A percentile compares a stretch with the other conserved stretches of the same genome.
Evolutionary conservation across 2,113 vertebrate genomes (phyloP).

Genomic region (Cebidichthys violaceus): DNA sequence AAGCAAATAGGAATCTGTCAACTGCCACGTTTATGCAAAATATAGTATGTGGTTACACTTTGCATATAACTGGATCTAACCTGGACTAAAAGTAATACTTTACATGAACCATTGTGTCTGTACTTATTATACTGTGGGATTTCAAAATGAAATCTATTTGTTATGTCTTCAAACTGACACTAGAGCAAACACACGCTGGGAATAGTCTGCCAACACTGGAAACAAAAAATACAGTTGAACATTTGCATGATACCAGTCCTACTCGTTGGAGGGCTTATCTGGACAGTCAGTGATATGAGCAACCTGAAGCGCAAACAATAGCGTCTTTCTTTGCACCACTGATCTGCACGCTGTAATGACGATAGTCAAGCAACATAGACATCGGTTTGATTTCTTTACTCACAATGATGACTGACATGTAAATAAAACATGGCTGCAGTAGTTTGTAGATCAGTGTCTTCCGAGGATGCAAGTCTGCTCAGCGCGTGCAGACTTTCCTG

Average conservation of each 20-base stretch:
- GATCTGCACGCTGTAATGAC: background rate
- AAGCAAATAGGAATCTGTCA: conserved; percentile 32
- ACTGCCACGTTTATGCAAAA: conserved; percentile 27
- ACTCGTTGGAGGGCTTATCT: conserved; percentile 34
- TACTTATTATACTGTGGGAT: background rate
- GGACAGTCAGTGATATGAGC: background rate
- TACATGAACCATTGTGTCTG: background rate
- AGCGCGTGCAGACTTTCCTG: conserved; percentile 77
- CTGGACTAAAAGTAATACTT: background rate
- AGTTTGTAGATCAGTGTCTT: conserved; percentile 82
- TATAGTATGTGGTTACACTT: background rate
- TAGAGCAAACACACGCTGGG: background rate
- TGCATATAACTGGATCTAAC: conserved; percentile 1
- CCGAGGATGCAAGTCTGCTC: conserved; percentile 82
- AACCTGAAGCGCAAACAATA: conserved; percentile 30
- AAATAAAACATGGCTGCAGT: conserved; percentile 84
- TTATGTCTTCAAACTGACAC: background rate
- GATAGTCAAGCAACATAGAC: conserved; percentile 2
- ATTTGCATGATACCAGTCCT: conserved; percentile 73
- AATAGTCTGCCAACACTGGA: background rate
- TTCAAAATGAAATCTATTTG: background rate
- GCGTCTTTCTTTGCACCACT: background rate
- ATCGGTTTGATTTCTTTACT: conserved; percentile 66
- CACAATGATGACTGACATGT: conserved; percentile 85
- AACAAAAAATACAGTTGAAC: conserved; percentile 48